These are phyloP conservation scores for Syngnathus rostellatus DNA, from an alignment of 2,797 vertebrate genomes.

Conservation along the genomic window DNA sequence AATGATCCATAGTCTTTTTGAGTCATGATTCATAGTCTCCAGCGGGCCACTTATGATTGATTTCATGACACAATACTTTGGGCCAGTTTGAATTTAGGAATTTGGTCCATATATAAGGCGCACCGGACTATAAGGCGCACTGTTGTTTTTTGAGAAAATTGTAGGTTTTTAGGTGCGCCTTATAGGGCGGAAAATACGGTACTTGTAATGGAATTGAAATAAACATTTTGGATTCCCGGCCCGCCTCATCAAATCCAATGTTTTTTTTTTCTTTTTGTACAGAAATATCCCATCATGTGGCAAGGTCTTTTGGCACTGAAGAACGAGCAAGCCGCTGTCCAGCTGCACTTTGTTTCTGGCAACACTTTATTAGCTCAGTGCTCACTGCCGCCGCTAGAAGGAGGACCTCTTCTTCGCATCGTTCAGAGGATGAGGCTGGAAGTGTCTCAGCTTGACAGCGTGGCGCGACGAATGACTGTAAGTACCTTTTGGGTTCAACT, in stretches of 20 bases:
- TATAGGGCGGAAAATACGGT: too few relatives aligned
- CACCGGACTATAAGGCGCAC: too few relatives aligned
- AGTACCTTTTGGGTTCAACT: constrained; percentile 36
- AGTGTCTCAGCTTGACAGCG: constrained; percentile 89
- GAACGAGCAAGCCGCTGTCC: constrained; percentile 94
- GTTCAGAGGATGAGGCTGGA: constrained; percentile 98
- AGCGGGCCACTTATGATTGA: too few relatives aligned
- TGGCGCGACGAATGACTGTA: constrained; percentile 93
- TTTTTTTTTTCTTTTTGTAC: constrained; percentile 31
- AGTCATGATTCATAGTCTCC: too few relatives aligned
- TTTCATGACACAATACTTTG: too few relatives aligned
- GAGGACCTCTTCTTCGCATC: constrained; percentile 86
- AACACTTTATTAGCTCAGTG: constrained; percentile 92
- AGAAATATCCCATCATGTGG: constrained; percentile 99
- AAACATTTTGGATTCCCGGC: background rate
- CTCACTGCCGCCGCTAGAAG: constrained; percentile 88
- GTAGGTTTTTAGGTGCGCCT: too few relatives aligned
- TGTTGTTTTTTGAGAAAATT: too few relatives aligned
- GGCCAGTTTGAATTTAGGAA: too few relatives aligned
- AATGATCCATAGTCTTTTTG: too few relatives aligned
- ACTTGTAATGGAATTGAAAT: too few relatives aligned
- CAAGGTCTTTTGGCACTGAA: constrained; percentile 95
- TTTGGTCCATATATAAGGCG: too few relatives aligned
- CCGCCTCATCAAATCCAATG: background rate
- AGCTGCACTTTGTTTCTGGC: constrained; percentile 96